Evolutionary conservation across 2,797 vertebrate genomes (phyloP), one percentile per base, ranked within the genome.

Genomic region (Pangasius krempfi): DNA sequence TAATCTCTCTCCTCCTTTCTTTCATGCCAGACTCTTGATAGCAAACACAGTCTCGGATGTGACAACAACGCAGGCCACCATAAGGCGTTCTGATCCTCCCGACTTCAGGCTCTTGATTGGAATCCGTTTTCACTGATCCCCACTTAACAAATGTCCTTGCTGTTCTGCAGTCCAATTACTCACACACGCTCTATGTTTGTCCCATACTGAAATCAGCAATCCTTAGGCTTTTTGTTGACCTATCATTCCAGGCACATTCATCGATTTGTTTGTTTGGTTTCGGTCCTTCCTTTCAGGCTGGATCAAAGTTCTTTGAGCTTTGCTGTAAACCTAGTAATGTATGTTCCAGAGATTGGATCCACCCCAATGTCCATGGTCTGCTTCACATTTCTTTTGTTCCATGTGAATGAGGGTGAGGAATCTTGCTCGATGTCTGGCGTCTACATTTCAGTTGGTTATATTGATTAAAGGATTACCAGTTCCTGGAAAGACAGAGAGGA

Each of bases 381-480:
- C 91, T 92, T 70, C 90, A 90, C 56, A 91, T 91, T 93, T 54
- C 81, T 76, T 30, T 78, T 73, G 94, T 92, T 87, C 89, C 94
- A 92, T 94, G 93, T 93, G 92, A 91, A 84, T 40, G 52, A 91
- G 68, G 87, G 40, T 0, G 72, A 89, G 88, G 84, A 90, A 92
- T 84, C 87, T 70, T 40, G 30, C 87, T 75, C 47, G 58, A 70
- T 64, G 58, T 91, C 93, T 93, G 75, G 86, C 86, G 88, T 92
- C 92, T 94, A 93, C 92, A 90, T 93, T 93, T 94, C 93, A 93
- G 93, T 94, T 92, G 58, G 81, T 30, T 92, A 87, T 93, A 92
- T 90, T 94, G 93, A 94, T 94, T 92, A 91, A 91, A 92, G 93
- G 93, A 95, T 94, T 94, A 94, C 90, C 92, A 93, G 93, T 92